A percentile compares a stretch with the other conserved stretches of the same genome.
Conservation (phyloP, 1,140 invertebrate genomes). For the Druon quercuslanigerum region DNA sequence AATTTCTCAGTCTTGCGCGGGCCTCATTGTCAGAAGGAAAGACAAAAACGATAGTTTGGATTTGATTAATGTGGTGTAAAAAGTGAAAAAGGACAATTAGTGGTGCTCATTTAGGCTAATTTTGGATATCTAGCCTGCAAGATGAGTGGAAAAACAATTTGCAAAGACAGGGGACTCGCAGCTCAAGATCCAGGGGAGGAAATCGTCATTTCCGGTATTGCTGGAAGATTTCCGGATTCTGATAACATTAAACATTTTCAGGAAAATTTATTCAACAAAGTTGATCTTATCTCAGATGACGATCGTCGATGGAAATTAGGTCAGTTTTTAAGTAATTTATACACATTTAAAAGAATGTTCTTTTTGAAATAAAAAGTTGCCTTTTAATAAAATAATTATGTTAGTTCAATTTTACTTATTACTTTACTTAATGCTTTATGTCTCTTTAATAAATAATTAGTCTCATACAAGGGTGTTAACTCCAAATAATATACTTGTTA, state of each 20-base stretch:
- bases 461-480: too few relatives aligned
- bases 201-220: constrained; percentile 87
- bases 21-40: not conserved
- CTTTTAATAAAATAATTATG: too few relatives aligned
- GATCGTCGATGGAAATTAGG: constrained; percentile 84
- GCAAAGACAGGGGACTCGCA: constrained; percentile 34
- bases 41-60: constrained; percentile 32
- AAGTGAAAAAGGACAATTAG: constrained; percentile 42
- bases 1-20: constrained; percentile 45
- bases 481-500: too few relatives aligned
- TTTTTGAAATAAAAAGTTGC: too few relatives aligned
- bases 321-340: constrained; percentile 56
- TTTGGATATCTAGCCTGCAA: constrained; percentile 27
- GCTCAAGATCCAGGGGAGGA: constrained; percentile 80
- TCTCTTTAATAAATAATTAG: too few relatives aligned
- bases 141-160: constrained; percentile 36
- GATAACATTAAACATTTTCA: constrained; percentile 86
- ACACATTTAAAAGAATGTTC: not conserved
- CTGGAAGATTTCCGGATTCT: constrained; percentile 91
- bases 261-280: constrained; percentile 85
- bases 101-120: constrained; percentile 44
- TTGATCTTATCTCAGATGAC: constrained; percentile 89
- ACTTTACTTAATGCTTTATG: too few relatives aligned
- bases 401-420: too few relatives aligned
- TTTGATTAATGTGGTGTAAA: constrained; percentile 49